phyloP scores from a whole-genome alignment of 2,888 invertebrate species.

The Thereva unica region DNA sequence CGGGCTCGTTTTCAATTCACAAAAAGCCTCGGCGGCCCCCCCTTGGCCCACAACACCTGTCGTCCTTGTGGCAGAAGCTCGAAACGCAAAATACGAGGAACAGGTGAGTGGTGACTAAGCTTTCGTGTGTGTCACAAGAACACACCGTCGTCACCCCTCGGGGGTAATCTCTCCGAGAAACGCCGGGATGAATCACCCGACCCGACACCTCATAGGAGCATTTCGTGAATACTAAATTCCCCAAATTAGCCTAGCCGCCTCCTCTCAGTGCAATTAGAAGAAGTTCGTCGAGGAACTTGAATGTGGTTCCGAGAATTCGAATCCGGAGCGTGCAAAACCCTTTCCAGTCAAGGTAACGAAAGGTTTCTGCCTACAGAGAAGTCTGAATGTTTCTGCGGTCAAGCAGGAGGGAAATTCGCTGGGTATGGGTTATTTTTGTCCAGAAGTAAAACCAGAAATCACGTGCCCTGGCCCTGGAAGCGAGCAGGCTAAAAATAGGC shows the following conservation, averaged over 20 bases:
- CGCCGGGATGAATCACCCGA: slow-evolving; percentile 6
- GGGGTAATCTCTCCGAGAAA: not conserved
- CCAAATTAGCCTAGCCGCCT: too few species aligned
- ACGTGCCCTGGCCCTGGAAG: slow-evolving; percentile 5
- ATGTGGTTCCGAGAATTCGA: too few species aligned
- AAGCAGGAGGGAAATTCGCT: slow-evolving; percentile 12
- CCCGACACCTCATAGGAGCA: too few species aligned
- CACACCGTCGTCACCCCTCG: slow-evolving; percentile 1
- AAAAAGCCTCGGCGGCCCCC: not conserved
- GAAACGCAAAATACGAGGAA: not conserved
- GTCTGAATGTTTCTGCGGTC: too few species aligned
- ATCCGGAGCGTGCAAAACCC: too few species aligned
- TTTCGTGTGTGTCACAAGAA: slow-evolving; percentile 6
- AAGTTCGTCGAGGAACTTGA: too few species aligned
- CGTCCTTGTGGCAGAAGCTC: not conserved
- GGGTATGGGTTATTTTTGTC: slow-evolving; percentile 7
- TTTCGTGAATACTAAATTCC: too few species aligned
- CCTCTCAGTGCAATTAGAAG: too few species aligned
- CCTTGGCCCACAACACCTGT: slow-evolving; percentile 4
- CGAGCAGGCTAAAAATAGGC: slow-evolving; percentile 21
- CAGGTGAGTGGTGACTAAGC: slow-evolving; percentile 21
- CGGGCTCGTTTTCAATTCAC: slow-evolving; percentile 19
- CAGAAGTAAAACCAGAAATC: not conserved
- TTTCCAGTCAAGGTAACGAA: too few species aligned
- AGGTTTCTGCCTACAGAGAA: too few species aligned